Evolutionary conservation across 2,113 vertebrate species (phyloP), one percentile per base, ranked within the genome.

Genomic region (Rhinopithecus roxellana): DNA sequence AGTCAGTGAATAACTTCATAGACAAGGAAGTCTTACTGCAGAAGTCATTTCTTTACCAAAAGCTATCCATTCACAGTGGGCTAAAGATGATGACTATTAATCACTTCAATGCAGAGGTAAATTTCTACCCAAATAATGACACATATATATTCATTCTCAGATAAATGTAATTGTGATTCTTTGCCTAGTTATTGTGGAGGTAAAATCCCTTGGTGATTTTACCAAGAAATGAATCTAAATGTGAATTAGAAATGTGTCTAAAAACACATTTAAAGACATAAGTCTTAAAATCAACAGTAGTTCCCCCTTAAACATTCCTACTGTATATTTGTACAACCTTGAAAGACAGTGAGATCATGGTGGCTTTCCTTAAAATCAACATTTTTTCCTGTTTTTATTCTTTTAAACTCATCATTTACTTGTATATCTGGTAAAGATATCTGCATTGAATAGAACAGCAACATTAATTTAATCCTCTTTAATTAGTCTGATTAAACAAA

Each of bases 1-100:
- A 96, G 89, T 97, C 94, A 98, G 30, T 89, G 95, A 97, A 75
- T 97, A 90, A 94, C 92, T 89, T 96, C 83, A 85, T 30, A 55
- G 77, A 93, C 70, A 67, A 10, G 25, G 5, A 4, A 79, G 17
- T 69, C 75, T 74, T 83, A 50, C 32, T 20, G 1, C 16, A 81
- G 10, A 52, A 84, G 45, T 48, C 12, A 59, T 72, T 93, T 87
- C 7, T 94, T 80, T 55, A 81, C 35, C 38, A 74, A 69, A 94
- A 94, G 38, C 0, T 4, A 48, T 83, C 32, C 64, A 94, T 38
- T 96, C 92, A 55, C 30, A 43, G 48, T 95, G 92, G 59, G 35
- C 61, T 75, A 55, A 80, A 70, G 48, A 55, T 95, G 95, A 95
- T 78, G 75, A 85, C 18, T 88, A 96, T 81, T 52, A 92, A 93